Evolutionary conservation across 1,140 invertebrate species (phyloP), one percentile per base, ranked within the genome.

Genomic region (Aphelinus certus): DNA sequence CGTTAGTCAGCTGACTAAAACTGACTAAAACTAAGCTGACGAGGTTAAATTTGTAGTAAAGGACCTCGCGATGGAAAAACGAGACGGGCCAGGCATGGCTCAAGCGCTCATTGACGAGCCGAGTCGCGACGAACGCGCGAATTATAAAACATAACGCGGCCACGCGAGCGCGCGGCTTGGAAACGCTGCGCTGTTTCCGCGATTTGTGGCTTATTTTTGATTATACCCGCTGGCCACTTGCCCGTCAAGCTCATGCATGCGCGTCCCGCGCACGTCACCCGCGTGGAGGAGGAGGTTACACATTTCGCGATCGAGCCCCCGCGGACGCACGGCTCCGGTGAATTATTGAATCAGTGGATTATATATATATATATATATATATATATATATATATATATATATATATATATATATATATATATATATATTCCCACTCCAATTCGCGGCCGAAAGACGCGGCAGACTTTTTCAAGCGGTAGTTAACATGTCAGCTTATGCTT

Each of bases 41-140:
- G n/a, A 49, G 49, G 56, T 74, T 74, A 74, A 68, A 74, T 62
- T 74, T 68, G 56, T 67, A 61, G 67, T 74, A 74, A 74, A 74
- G 58, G 72, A 74, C 57, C 57, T 74, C 72, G 72, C 42, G 26
- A 1, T 5, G 10, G 10, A 72, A 66, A 65, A 51, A 65, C 26
- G 71, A 66, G 70, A 64, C 3, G 48, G 1, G 7, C 26, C 5
- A 10, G 55, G 9, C 56, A 67, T 43, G 71, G 63, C 73, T 56
- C 63, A 75, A 75, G 63, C 70, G 73, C 70, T 75, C 70, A 75
- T 75, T 48, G 73, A 63, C 58, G 58, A 55, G 26, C 56, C 62
- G 51, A 26, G 26, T 26, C 51, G 48, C n/a, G 43, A 43, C 53
- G 58, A 65, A 57, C 42, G 26, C 42, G 53, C 60, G 56, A 67